Evolutionary conservation across 2,888 invertebrate species (phyloP), one percentile per base, ranked within the genome.

Genomic region (Syrista parreyssii): DNA sequence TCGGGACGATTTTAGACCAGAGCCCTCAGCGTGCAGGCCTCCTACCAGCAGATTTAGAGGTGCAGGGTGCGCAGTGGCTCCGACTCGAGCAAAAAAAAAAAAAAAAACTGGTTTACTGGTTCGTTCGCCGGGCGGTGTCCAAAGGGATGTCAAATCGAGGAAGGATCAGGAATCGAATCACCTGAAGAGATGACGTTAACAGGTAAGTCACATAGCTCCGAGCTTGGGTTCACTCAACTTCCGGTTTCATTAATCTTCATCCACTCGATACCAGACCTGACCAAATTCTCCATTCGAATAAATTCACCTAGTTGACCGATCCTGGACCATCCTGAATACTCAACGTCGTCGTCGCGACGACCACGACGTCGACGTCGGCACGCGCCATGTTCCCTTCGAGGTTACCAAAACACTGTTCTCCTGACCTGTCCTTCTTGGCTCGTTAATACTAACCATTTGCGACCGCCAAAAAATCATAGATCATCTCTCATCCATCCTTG

Each of bases 1-100:
- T 74, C 78, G 88, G 81, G 90, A 89, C 90, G 89, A 85, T 90
- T 90, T 90, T 90, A 90, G 90, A 89, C 81, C 89, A 85, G 89
- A 89, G 90, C 89, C 85, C 85, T 82, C 82, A 81, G 79, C 82
- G 82, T 82, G 82, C 81, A 87, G 88, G 86, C 84, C 85, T 85
- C 88, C 84, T 84, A 83, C 84, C 85, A 86, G 86, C 86, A 84
- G 86, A 89, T 87, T 86, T 86, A 85, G 88, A 84, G 84, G 85
- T 85, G 84, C 86, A 86, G 85, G 86, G 85, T 84, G 87, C 84
- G 84, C 85, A 80, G 76, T 74, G 76, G 79, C 68, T 78, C 73
- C 69, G 75, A 74, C 78, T 77, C 68, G 74, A 78, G 73, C 33
- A 79, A 79, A 78, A 71, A 15, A 69, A 77, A 32, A 79, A 79